Evolutionary conservation across 2,888 invertebrate species (phyloP), one percentile per base, ranked within the genome.

Genomic region (Drosophila kokeensis): DNA sequence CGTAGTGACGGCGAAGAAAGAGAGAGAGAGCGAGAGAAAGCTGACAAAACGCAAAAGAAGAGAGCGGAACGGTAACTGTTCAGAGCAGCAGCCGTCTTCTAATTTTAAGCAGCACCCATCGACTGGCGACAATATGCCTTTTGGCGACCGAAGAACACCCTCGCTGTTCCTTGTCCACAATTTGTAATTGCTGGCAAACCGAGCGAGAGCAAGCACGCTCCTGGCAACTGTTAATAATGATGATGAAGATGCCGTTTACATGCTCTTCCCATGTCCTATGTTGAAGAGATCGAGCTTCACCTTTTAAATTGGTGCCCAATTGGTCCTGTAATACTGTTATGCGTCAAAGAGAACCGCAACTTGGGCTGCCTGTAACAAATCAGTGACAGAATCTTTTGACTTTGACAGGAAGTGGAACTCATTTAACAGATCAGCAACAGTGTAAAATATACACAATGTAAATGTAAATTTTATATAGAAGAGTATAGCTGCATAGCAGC

Each of bases 141-240:
- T 24, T 34, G 64, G 61, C 68, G 53, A 29, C 32, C 32, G 13
- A 32, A 15, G 30, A 57, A 38, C 63, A 57, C 61, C 64, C 59
- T 30, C 21, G 21, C 29, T 38, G n/a, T 58, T 32, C 21, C 13
- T 45, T 21, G 18, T 73, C 76, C 71, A 64, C 67, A 79, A 76
- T 73, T 58, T 73, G 66, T 36, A 59, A 34, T 48, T 52, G 49
- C 40, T 30, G 40, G 30, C 57, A 42, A 24, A 5, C 50, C 32
- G 36, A 30, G 48, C 48, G 21, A 54, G 27, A 42, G 66, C 64
- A 11, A 21, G 42, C 34, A 24, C 45, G 65, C 59, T 79, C 65
- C 68, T 82, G 80, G 80, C 66, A 79, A 85, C 81, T 76, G 79
- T 79, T 85, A 86, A 86, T 88, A 84, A 83, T 83, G 81, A 73